Evolutionary conservation across 2,113 vertebrate species (phyloP), one percentile per base, ranked within the genome.

Genomic region (Ursus arctos): DNA sequence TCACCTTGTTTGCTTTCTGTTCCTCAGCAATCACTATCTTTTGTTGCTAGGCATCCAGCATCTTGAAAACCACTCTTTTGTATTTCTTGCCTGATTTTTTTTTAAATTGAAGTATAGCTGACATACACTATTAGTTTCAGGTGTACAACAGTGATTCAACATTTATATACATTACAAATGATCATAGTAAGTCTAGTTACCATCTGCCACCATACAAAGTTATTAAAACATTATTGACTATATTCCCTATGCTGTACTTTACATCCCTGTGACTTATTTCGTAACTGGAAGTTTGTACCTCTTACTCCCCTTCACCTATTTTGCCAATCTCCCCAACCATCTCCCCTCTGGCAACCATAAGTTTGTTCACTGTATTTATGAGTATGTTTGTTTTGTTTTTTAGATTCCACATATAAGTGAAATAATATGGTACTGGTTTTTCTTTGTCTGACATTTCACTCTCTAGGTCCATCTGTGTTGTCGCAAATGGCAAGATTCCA

Each of bases 51-150:
- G 87, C 47, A 36, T 94, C 4, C 74, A 63, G 59, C 36, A 69
- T 26, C 72, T 87, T 87, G 72, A 94, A 94, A 94, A 79, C 61
- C 28, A 94, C 4, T 80, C 49, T 87, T 87, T 67, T 28, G 6
- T 69, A 79, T 21, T 87, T 87, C 72, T 57, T 80, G 36, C 47
- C 47, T 80, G 33, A 53, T 53, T 65, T 65, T 88, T 71, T 40
- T 49, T 49, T 49, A 2, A 77, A 51, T 19, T 51, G 47, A 51
- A 49, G 40, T 26, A 47, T 15, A 43, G 47, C 4, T 33, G 43
- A 77, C 47, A 51, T 33, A 49, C 47, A 51, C 14, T 74, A 51
- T 49, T 51, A 10, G 28, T 77, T 77, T 51, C 74, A 77, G 74
- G 26, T 51, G 4, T 28, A 19, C 28, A 51, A 28, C 47, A 77